phyloP scores from a whole-genome alignment of 2,797 vertebrate species.

The Novumbra hubbsi region DNA sequence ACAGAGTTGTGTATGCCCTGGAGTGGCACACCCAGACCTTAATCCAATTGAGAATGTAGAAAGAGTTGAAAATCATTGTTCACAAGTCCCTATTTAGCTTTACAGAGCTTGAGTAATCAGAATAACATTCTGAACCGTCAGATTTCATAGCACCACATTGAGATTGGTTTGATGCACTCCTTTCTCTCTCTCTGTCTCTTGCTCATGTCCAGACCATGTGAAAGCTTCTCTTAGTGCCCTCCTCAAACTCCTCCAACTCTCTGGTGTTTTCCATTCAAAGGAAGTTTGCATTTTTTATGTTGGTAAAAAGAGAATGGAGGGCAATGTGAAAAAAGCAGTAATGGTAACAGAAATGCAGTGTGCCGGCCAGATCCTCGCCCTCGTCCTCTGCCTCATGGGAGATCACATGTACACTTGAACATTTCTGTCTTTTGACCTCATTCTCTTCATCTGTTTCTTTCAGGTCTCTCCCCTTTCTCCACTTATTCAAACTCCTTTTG shows the following conservation, averaged over 20 bases:
- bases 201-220: neutral
- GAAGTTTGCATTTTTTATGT: slow-evolving; percentile 14
- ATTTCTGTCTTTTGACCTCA: neutral
- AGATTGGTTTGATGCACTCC: neutral
- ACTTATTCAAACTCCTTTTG: too few relatives aligned
- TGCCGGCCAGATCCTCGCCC: neutral
- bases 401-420: neutral
- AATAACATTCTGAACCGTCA: too few relatives aligned
- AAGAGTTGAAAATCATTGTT: too few relatives aligned
- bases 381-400: neutral
- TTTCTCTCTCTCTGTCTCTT: slow-evolving; percentile 2
- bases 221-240: slow-evolving; percentile 1
- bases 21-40: too few relatives aligned
- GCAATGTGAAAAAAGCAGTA: neutral
- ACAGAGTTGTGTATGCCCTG: too few relatives aligned
- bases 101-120: too few relatives aligned
- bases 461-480: too few relatives aligned
- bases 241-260: neutral
- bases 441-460: neutral
- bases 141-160: too few relatives aligned
- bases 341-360: neutral
- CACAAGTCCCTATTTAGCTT: too few relatives aligned
- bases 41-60: too few relatives aligned
- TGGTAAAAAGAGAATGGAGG: slow-evolving; percentile 5
- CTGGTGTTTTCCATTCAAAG: neutral